Evolutionary conservation across 2,888 invertebrate genomes (phyloP), one percentile per base, ranked within the genome.

Genomic region (Mystacides longicornis): DNA sequence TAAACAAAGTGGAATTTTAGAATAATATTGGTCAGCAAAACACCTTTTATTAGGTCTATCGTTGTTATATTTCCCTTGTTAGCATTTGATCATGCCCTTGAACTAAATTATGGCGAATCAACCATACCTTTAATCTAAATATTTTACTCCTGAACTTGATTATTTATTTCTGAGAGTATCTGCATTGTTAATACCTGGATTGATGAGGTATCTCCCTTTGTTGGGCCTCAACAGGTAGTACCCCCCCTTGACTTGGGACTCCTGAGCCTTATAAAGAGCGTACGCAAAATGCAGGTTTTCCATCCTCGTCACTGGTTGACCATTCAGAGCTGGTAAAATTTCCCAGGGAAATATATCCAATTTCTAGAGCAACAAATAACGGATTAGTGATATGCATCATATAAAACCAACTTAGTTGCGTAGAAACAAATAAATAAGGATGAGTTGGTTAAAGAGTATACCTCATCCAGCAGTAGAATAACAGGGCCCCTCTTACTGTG

Each of bases 281-380:
- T 85, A 83, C 1, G 81, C 68, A 61, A 86, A 79, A 67, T 85
- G 83, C 9, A 87, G 68, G 46, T 88, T 90, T 33, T 89, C 87
- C 67, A 90, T 80, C 55, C 93, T 74, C 1, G 85, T 81, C 0
- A 88, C 83, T 0, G 87, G 83, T 48, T 87, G 83, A n/a, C 77
- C 70, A 57, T 73, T 71, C 11, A 91, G 64, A 14, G 84, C 71
- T 0, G 83, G 80, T 54, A 90, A 71, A 60, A 81, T 82, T 71
- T 93, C 92, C 85, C 90, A 91, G 0, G 92, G 89, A 56, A 92
- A 78, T 53, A 79, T 77, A 71, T 91, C 89, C 14, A 91, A 68
- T 63, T 77, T 74, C 88, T 89, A 66, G 37, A 72, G 69, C 58
- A 61, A 61, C 7, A 43, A 14, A 11, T 43, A 18, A 11, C 43